Percentiles rank a stretch among this genome's conserved stretches.
These are phyloP conservation scores for Microcebus tavaratra DNA, from an alignment of 2,113 vertebrate species.

Conservation along the genomic window DNA sequence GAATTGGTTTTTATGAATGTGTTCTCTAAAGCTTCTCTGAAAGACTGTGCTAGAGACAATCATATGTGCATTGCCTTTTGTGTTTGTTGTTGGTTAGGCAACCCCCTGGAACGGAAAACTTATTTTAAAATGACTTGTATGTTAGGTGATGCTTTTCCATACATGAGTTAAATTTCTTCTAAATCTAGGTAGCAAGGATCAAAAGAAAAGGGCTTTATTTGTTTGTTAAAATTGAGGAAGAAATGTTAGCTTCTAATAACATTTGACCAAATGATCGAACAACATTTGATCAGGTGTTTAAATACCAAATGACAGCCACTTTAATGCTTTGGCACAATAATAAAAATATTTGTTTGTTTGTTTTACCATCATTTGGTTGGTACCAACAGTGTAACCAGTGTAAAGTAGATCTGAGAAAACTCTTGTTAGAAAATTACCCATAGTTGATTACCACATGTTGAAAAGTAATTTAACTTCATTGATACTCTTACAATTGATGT, in stretches of 20 bases:
- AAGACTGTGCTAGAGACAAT: conserved; percentile 27
- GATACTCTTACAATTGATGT: neutral
- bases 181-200: conserved; percentile 58
- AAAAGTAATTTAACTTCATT: conserved; percentile 50
- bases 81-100: conserved; percentile 76
- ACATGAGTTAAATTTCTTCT: conserved; percentile 73
- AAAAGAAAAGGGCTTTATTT: conserved; percentile 80
- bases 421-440: neutral
- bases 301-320: conserved; percentile 71
- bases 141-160: conserved; percentile 76
- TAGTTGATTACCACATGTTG: neutral
- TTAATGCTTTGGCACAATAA: conserved; percentile 58
- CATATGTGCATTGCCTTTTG: conserved; percentile 66
- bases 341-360: conserved; percentile 42
- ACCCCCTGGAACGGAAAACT: conserved; percentile 80
- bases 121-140: conserved; percentile 78
- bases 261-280: conserved; percentile 52
- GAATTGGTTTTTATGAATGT: conserved; percentile 74
- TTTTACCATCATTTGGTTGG: neutral
- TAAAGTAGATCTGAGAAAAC: neutral
- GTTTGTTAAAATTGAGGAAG: conserved; percentile 72
- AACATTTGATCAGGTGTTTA: conserved; percentile 64
- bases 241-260: conserved; percentile 57
- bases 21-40: conserved; percentile 72
- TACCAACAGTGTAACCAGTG: neutral